Conservation (phyloP, 2,113 vertebrate species). For the Nycticorax nycticorax region DNA sequence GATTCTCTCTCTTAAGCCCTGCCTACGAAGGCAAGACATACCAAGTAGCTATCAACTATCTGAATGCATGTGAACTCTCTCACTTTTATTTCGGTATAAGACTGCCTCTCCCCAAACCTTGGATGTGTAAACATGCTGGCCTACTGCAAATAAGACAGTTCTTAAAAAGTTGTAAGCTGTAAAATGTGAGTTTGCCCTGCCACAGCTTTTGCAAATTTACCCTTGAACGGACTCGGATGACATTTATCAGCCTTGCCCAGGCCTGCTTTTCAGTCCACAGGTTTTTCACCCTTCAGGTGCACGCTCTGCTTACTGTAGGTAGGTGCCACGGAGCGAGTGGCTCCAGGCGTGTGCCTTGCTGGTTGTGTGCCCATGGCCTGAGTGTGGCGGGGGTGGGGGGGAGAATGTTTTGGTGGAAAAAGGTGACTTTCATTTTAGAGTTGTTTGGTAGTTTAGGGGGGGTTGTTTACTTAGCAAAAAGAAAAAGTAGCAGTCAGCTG, state of each 20-base stretch:
- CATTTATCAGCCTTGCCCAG: background rate
- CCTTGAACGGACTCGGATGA: background rate
- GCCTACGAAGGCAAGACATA: background rate
- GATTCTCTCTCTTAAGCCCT: background rate
- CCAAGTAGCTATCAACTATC: background rate
- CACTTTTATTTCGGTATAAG: background rate
- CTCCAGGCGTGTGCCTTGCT: background rate
- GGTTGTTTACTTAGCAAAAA: background rate
- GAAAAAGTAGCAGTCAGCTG: background rate
- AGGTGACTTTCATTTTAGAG: background rate
- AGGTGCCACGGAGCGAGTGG: accelerated
- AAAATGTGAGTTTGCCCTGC: background rate
- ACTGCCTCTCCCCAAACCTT: background rate
- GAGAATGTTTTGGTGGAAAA: background rate
- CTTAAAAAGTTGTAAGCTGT: background rate
- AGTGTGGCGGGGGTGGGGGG: background rate
- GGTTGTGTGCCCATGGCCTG: accelerated
- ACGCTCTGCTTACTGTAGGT: accelerated
- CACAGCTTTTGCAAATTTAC: background rate
- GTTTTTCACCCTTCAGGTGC: background rate
- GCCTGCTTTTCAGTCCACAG: background rate
- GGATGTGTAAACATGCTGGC: background rate
- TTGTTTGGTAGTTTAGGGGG: background rate
- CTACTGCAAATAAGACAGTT: background rate
- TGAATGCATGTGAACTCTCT: background rate